These are phyloP conservation scores for Mastomys natalensis DNA, from an alignment of 2,113 vertebrate species.

Conservation along the genomic window DNA sequence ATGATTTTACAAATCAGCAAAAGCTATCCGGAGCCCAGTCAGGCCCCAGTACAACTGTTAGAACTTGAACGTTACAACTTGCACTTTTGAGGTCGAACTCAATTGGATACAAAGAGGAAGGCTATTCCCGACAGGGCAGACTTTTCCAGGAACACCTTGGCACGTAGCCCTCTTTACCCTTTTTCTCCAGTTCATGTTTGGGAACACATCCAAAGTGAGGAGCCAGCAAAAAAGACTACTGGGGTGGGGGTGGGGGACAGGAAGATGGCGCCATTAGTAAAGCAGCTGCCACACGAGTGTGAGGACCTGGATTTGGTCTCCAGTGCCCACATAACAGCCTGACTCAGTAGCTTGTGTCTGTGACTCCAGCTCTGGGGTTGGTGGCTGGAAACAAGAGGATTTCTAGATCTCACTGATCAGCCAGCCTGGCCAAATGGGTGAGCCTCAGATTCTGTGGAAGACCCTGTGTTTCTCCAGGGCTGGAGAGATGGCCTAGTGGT, in stretches of 20 bases:
- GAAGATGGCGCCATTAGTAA: no score
- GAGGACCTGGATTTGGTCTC: not conserved
- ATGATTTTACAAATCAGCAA: constrained; percentile 59
- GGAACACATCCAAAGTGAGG: constrained; percentile 49
- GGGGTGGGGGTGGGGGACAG: not conserved
- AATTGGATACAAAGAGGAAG: constrained; percentile 67
- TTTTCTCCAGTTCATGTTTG: not conserved
- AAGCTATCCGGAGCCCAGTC: constrained; percentile 2
- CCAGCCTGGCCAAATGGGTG: not conserved
- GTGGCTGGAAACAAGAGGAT: not conserved
- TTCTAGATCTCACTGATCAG: not conserved
- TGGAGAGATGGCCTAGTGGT: not conserved
- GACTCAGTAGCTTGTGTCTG: no score
- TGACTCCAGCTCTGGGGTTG: not conserved
- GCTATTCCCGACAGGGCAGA: constrained; percentile 61
- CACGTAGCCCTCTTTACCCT: not conserved
- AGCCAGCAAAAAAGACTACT: not conserved
- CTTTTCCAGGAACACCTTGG: constrained; percentile 79
- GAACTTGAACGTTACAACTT: constrained; percentile 51
- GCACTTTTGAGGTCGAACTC: constrained; percentile 67
- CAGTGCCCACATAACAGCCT: not conserved
- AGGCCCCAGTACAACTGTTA: constrained; percentile 36
- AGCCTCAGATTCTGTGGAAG: not conserved
- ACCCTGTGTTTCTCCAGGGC: not conserved
- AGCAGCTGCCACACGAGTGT: not conserved